Conservation (phyloP, 2,888 invertebrate species). For the Dendrolimus pini region DNA sequence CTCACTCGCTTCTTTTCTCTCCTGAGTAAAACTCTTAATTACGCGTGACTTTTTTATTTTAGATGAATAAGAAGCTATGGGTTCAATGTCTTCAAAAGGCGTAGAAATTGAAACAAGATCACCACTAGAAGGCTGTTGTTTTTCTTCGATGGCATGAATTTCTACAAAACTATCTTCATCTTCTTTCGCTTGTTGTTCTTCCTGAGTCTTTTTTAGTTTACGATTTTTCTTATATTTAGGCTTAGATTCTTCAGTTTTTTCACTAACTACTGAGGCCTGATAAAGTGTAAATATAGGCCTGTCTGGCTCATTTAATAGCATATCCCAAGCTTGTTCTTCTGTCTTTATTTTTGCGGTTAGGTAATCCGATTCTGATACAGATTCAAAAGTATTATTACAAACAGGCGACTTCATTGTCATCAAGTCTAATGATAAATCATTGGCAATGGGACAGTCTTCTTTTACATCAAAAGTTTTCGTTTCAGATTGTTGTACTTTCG, state of each 20-base stretch:
- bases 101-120: conserved; percentile 63
- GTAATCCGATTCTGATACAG: not conserved
- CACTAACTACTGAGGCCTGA: conserved; percentile 22
- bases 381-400: not conserved
- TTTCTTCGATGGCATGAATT: conserved; percentile 66
- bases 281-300: conserved; percentile 27
- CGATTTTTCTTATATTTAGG: conserved; percentile 49
- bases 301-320: conserved; percentile 52
- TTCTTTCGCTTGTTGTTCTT: conserved; percentile 43
- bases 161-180: conserved; percentile 67
- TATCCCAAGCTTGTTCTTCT: conserved; percentile 67
- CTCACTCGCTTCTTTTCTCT: conserved; percentile 30
- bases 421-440: not conserved
- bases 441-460: not conserved
- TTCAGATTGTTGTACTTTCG: not conserved
- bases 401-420: not conserved
- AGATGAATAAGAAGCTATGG: conserved; percentile 32
- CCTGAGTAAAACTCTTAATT: conserved; percentile 43
- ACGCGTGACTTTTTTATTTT: conserved; percentile 48
- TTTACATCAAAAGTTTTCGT: not conserved
- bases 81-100: conserved; percentile 47
- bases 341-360: conserved; percentile 32
- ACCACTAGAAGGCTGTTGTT: conserved; percentile 42
- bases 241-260: conserved; percentile 41
- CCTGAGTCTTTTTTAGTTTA: conserved; percentile 45